phyloP scores from a whole-genome alignment of 2,797 vertebrate species.

The Peromyscus nudipes region DNA sequence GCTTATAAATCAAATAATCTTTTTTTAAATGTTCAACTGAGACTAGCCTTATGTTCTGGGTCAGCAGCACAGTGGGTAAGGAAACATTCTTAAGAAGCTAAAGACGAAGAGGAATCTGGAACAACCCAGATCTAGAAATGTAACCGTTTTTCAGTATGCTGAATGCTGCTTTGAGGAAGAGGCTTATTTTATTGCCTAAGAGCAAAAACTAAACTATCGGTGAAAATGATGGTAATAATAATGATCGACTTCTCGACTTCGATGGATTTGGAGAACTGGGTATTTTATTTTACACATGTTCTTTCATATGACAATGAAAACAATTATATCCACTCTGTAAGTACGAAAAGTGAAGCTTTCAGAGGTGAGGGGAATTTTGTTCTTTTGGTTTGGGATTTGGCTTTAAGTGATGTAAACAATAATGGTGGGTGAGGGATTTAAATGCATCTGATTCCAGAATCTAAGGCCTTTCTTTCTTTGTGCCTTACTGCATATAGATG shows the following conservation, averaged over 20 bases:
- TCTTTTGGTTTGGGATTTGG: neutral
- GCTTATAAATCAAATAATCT: neutral
- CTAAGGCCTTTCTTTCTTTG: constrained; percentile 14
- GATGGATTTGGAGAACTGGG: neutral
- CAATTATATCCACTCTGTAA: neutral
- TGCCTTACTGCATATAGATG: neutral
- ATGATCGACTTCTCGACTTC: neutral
- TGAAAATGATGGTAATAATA: constrained; percentile 18
- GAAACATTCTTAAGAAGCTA: neutral
- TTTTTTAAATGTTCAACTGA: neutral
- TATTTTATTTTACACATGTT: neutral
- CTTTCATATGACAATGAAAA: constrained; percentile 57
- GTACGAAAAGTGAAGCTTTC: neutral
- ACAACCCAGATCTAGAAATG: neutral
- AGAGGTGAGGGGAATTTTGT: neutral
- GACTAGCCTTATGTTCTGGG: neutral
- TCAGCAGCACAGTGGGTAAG: neutral
- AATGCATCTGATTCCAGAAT: neutral
- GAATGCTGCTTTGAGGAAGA: neutral
- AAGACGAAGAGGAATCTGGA: neutral
- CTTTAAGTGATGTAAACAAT: neutral
- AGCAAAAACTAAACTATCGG: neutral
- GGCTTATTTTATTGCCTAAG: neutral
- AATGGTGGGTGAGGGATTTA: neutral
- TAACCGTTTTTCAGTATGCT: neutral